A percentile compares a stretch with the other conserved stretches of the same genome.
phyloP scores from a whole-genome alignment of 2,888 invertebrate genomes.

The Cremastinae sp. region DNA sequence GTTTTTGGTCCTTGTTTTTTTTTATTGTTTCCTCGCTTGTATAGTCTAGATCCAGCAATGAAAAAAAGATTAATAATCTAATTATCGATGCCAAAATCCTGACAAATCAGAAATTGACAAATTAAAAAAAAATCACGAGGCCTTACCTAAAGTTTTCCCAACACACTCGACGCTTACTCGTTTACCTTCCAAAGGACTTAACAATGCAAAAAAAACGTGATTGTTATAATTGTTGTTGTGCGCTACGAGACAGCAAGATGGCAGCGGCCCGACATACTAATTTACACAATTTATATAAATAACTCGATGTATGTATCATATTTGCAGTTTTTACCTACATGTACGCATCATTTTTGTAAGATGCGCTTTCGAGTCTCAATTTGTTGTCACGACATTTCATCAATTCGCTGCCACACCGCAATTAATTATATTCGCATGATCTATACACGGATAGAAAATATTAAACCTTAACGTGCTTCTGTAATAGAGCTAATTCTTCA shows the following conservation, averaged over 20 bases:
- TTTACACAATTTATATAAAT: constrained; percentile 60
- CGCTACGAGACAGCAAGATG: constrained; percentile 82
- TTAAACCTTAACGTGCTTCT: not conserved
- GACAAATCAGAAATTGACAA: too few relatives aligned
- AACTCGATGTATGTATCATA: constrained; percentile 62
- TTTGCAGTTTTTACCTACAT: constrained; percentile 48
- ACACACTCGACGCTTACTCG: constrained; percentile 25
- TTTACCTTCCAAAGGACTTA: constrained; percentile 28
- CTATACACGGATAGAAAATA: not conserved
- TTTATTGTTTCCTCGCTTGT: too few relatives aligned
- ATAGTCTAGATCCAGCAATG: too few relatives aligned
- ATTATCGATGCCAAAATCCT: too few relatives aligned
- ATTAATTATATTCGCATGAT: constrained; percentile 63
- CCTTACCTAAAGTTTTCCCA: constrained; percentile 10
- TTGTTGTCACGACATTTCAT: constrained; percentile 66
- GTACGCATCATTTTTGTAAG: constrained; percentile 58
- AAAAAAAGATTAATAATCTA: too few relatives aligned
- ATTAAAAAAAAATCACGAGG: too few relatives aligned
- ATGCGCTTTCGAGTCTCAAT: constrained; percentile 56
- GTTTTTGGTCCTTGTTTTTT: too few relatives aligned
- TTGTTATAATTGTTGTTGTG: constrained; percentile 62
- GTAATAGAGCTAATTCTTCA: too few relatives aligned
- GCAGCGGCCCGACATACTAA: constrained; percentile 79
- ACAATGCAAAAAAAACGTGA: constrained; percentile 15
- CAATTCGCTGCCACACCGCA: constrained; percentile 76